A percentile compares a stretch with the other conserved stretches of the same genome.
These are phyloP conservation scores for Misgurnus mizolepis DNA, from an alignment of 2,113 vertebrate species.

Conservation along the genomic window DNA sequence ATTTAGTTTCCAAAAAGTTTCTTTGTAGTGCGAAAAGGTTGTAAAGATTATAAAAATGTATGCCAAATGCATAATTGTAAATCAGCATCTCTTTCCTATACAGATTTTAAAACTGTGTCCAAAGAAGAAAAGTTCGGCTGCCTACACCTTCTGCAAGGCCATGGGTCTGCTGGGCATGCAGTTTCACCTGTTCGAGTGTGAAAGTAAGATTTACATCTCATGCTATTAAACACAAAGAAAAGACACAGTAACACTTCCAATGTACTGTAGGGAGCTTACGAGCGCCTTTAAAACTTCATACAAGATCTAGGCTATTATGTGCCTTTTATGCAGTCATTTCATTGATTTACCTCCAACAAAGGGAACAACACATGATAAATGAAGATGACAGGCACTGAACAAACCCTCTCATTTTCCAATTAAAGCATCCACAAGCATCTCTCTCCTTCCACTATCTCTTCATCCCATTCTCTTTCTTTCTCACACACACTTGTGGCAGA, in stretches of 20 bases:
- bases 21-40: too few relatives aligned
- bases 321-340: background rate
- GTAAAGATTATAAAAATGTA: too few relatives aligned
- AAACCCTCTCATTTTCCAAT: constrained; percentile 30
- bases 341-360: constrained; percentile 12
- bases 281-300: background rate
- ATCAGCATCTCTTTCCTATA: background rate
- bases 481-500: constrained; percentile 5
- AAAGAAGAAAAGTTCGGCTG: constrained; percentile 95
- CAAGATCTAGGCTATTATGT: background rate
- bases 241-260: too few relatives aligned
- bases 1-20: too few relatives aligned
- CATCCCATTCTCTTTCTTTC: background rate
- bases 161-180: constrained; percentile 94
- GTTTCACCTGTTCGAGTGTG: constrained; percentile 96
- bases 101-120: constrained; percentile 98
- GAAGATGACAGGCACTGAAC: constrained; percentile 4
- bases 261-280: too few relatives aligned
- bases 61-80: too few relatives aligned
- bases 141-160: constrained; percentile 95
- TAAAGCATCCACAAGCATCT: constrained; percentile 13
- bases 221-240: too few relatives aligned
- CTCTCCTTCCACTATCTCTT: background rate
- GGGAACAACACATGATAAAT: constrained; percentile 23
- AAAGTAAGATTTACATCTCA: constrained; percentile 79